A percentile compares a stretch with the other conserved stretches of the same genome.
Evolutionary conservation across 2,888 invertebrate genomes (phyloP).

Genomic region (Mimachlamys varia): DNA sequence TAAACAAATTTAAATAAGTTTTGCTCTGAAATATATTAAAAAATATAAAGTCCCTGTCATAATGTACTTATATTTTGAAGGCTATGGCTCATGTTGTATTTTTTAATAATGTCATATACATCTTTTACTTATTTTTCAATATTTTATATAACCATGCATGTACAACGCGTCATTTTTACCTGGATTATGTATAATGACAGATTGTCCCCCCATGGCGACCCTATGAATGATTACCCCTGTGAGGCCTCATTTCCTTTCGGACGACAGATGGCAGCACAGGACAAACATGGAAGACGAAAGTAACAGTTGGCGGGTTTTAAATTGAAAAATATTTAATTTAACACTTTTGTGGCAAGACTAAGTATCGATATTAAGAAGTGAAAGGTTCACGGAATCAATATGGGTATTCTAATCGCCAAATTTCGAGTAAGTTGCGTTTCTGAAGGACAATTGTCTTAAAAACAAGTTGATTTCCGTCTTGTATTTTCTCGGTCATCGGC

Average conservation of each 20-base stretch:
- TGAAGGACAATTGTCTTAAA: background rate
- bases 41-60: too few relatives aligned
- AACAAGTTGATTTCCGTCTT: background rate
- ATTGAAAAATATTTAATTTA: conserved; percentile 2
- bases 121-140: too few relatives aligned
- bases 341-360: background rate
- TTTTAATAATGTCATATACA: too few relatives aligned
- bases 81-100: too few relatives aligned
- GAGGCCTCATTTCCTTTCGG: conserved; percentile 2
- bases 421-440: background rate
- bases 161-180: too few relatives aligned
- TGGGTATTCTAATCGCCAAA: conserved; percentile 11
- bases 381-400: conserved; percentile 17
- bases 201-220: background rate
- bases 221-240: background rate
- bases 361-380: background rate
- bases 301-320: conserved; percentile 33
- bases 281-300: conserved; percentile 32
- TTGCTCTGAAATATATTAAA: too few relatives aligned
- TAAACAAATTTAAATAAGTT: too few relatives aligned
- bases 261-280: conserved; percentile 18
- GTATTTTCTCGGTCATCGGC: background rate
- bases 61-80: too few relatives aligned
- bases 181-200: too few relatives aligned
- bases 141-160: too few relatives aligned